Base-by-base conservation (phyloP, 1,140 invertebrate species). In the Papilio xuthus region DNA sequence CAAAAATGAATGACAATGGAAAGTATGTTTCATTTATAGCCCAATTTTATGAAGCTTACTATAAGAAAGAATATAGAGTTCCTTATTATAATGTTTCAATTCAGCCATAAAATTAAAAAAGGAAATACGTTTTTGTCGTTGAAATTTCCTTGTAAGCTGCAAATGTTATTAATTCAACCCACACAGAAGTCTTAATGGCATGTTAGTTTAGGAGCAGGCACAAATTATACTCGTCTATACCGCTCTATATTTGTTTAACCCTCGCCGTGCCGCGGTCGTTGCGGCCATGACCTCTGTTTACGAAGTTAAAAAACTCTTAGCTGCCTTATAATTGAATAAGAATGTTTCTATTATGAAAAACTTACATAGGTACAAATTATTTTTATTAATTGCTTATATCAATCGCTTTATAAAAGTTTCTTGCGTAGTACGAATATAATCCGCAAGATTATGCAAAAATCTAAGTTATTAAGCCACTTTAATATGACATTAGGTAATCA, bases 231-330 rank as follows among this genome's bases (percentile, higher is more conserved):
- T 23, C 26, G 26, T 60, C 53, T 56, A 60, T 67, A 28, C 60
- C 12, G 60, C 60, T 28, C 26, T 67, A 67, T 67, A 67, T 67
- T 67, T 67, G 32, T 26, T 67, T 67, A 67, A 67, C 60, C 60
- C 60, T 67, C 60, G 56, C 56, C 56, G 10, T 18, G 56, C 56
- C 56, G 56, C 23, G 56, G 56, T 60, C 23, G 56, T 23, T 20
- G 56, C 56, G 56, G 23, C 56, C 56, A 20, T 60, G 56, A 60
- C 56, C 56, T 60, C 23, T 26, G 23, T 60, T 60, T 60, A 60
- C 56, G 23, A 60, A 20, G 56, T 9, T 60, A 23, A 60, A 60
- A 60, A 60, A 60, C 20, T 60, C 56, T 60, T 60, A 60, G 56
- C 23, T 26, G 23, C 56, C 56, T 60, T 60, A 26, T 60, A 60